Percentiles rank a stretch among this genome's conserved stretches.
Conservation (phyloP, 1,140 invertebrate genomes). For the Linepithema humile region DNA sequence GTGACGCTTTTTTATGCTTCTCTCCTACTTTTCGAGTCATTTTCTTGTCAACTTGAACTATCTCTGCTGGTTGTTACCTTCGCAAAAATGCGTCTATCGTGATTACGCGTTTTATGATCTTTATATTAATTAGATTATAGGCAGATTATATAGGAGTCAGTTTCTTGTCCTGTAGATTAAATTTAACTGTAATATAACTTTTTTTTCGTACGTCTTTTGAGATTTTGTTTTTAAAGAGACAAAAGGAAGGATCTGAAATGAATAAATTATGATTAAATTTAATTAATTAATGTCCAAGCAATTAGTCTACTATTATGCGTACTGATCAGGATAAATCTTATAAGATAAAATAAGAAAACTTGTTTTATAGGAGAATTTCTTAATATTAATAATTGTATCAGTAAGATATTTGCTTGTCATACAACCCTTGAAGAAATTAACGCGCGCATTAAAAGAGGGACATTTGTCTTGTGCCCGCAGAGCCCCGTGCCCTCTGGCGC, state of each 20-base stretch:
- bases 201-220: background rate
- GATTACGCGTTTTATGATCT: background rate
- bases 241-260: background rate
- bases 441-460: background rate
- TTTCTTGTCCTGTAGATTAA: background rate
- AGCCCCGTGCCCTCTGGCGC: constrained; percentile 87
- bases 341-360: background rate
- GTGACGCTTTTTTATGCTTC: background rate
- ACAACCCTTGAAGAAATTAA: background rate
- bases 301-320: background rate
- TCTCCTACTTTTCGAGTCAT: background rate
- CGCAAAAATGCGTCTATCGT: constrained; percentile 2
- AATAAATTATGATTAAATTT: constrained; percentile 5
- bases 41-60: background rate
- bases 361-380: background rate
- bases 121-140: background rate
- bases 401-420: background rate
- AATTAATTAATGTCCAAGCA: background rate
- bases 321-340: background rate
- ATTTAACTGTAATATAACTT: background rate
- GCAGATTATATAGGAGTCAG: no score
- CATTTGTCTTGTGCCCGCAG: constrained; percentile 84
- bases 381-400: background rate
- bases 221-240: background rate
- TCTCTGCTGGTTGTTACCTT: constrained; percentile 42